phyloP scores from a whole-genome alignment of 2,113 vertebrate species.

The Odobenus rosmarus region DNA sequence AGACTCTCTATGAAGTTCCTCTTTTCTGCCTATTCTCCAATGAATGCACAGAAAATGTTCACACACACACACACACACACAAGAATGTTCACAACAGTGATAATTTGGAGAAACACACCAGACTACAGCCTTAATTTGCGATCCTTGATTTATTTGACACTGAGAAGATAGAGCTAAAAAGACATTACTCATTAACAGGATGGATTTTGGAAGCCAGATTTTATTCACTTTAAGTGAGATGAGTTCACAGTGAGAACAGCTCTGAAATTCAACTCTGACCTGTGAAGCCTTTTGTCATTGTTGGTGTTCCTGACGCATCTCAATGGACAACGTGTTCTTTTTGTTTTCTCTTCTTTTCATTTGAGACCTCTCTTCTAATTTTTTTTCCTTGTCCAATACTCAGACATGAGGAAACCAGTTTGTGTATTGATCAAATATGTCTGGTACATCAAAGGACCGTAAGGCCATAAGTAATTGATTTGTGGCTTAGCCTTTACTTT shows the following conservation, averaged over 20 bases:
- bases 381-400: background rate
- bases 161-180: background rate
- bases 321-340: background rate
- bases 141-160: background rate
- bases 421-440: background rate
- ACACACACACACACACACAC: background rate
- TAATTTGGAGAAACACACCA: background rate
- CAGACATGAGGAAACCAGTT: background rate
- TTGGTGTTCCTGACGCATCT: background rate
- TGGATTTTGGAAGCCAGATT: background rate
- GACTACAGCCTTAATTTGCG: background rate
- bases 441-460: background rate
- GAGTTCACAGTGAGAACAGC: background rate
- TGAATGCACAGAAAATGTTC: background rate
- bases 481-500: background rate
- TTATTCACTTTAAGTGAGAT: background rate
- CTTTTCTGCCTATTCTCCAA: background rate
- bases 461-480: background rate
- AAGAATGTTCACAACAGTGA: background rate
- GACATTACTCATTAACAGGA: background rate
- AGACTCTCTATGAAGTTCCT: background rate
- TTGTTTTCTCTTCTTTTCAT: slow-evolving; percentile 39
- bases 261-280: background rate
- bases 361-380: background rate
- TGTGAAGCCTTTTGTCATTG: background rate